These are phyloP conservation scores for Ursus arctos DNA, from an alignment of 2,113 vertebrate genomes.

Conservation along the genomic window DNA sequence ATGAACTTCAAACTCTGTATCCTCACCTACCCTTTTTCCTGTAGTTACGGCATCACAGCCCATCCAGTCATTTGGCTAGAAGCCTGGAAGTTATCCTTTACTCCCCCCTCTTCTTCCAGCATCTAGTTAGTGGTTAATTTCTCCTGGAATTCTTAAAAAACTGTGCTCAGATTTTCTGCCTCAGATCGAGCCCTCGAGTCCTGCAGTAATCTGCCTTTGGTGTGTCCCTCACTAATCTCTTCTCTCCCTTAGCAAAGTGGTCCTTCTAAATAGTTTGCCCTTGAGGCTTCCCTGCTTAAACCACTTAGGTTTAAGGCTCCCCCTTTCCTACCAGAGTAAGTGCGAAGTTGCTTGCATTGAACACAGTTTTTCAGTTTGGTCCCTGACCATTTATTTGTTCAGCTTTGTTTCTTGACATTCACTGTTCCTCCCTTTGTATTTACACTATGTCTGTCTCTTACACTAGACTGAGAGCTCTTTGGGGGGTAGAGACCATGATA, in stretches of 20 bases:
- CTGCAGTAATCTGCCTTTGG: neutral
- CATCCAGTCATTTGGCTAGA: neutral
- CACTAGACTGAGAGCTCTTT: neutral
- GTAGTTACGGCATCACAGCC: neutral
- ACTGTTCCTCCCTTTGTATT: neutral
- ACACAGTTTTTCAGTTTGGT: neutral
- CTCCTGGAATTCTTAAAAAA: conserved; percentile 3
- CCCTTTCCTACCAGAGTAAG: neutral
- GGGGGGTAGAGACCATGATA: neutral
- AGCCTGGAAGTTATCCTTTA: neutral
- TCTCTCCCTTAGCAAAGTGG: neutral
- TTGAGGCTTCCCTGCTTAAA: neutral
- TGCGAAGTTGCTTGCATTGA: neutral
- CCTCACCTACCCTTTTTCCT: neutral
- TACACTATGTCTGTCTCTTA: neutral
- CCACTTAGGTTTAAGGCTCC: neutral
- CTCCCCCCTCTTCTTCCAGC: too few relatives aligned
- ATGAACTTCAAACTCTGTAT: neutral
- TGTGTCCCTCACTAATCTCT: neutral
- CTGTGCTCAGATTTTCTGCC: neutral
- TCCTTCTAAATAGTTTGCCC: neutral
- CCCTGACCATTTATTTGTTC: neutral
- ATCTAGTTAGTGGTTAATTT: neutral
- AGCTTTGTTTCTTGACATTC: neutral
- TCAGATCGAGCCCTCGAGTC: neutral